Evolutionary conservation across 1,140 invertebrate genomes (phyloP), one percentile per base, ranked within the genome.

Genomic region (Micrasema longulum): DNA sequence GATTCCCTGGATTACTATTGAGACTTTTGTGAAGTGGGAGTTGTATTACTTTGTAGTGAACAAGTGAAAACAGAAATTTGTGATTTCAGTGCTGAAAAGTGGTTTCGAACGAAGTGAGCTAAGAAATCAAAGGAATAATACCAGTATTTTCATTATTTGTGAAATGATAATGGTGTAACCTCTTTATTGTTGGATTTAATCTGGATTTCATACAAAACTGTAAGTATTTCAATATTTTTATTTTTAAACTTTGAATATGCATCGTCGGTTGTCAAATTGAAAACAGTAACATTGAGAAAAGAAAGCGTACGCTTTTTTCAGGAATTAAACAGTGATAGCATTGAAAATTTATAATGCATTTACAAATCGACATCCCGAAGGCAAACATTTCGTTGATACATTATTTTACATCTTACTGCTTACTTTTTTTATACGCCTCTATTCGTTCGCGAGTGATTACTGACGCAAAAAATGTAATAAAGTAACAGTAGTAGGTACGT

Each of bases 11-110:
- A 9, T 47, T 47, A 16, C 43, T 16, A 5, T 47, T 47, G 6
- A 16, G 14, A 47, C n/a, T 16, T n/a, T n/a, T n/a, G n/a, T 14
- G n/a, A 5, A n/a, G 43, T 47, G 43, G 43, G 16, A 23, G 26
- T 31, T 31, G 26, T 60, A 38, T 38, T 60, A 60, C 55, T 38
- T 60, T 60, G n/a, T 12, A 55, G 55, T 60, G 55, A 60, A 52
- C 12, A 11, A 47, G 12, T 16, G 48, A 14, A 52, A 52, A 22
- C 10, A 14, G 6, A 9, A 52, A 31, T 31, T 31, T 22, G 20
- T 52, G 48, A 52, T 52, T 52, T 52, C 6, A 22, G 48, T 52
- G 48, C 14, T 18, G 16, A 18, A 52, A 18, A 52, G 48, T 52
- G 48, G 20, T 5, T 31, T 52, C 23, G 48, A 52, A 52, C 48